Base-by-base conservation (phyloP, 2,888 invertebrate genomes). In the Coelopa pilipes region DNA sequence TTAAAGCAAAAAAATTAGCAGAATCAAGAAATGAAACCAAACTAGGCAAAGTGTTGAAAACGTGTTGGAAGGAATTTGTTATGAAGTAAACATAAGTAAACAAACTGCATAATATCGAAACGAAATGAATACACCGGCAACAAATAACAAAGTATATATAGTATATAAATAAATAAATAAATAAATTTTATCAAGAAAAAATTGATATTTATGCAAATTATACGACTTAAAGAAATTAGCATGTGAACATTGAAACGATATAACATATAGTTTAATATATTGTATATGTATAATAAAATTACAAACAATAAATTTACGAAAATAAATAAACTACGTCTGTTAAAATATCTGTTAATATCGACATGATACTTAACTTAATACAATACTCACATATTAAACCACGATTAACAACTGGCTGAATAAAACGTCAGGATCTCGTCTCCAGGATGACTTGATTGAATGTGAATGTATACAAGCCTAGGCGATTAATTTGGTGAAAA, bases 71-170 rank as follows among this genome's bases (percentile, higher is more conserved):
- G 34, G 7, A 34, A 77, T 77, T 76, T 77, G 77, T 80, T 75
- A 77, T 57, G 71, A 74, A 62, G 66, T 66, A 49, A 73, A 62
- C n/a, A 19, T 34, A 59, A 57, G 45, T 45, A 73, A 71, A 63
- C 10, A 59, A 70, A 63, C 53, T 47, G 57, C 24, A 63, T 63
- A 70, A 77, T 76, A 76, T 75, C 76, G 71, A 72, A 67, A 75
- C 55, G 74, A 76, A 77, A 74, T 75, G 63, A 62, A 74, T 76
- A 77, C 77, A 77, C 77, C 77, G 77, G 75, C 74, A 76, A 66
- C 69, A 69, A 70, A 49, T 50, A 34, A 46, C 53, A 67, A 46
- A 71, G 0, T 46, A 17, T 57, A 57, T 55, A 68, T 62, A n/a
- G n/a, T n/a, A 50, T 47, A 24, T 50, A 59, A 50, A 49, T 65